Conservation (phyloP, 2,113 vertebrate genomes). For the Castor canadensis region DNA sequence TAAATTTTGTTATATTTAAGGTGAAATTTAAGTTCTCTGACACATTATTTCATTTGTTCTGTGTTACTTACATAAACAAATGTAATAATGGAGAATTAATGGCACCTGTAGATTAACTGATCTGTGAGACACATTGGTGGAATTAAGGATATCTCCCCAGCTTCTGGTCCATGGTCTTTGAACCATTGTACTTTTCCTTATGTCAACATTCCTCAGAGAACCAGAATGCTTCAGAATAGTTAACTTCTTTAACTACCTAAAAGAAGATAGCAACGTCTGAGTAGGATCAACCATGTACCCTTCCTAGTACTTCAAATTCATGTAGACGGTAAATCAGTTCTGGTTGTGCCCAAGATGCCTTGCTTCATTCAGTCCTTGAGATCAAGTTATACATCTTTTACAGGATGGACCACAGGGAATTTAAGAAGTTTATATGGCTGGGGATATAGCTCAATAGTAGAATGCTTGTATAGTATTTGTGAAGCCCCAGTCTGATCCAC, state of each 20-base stretch:
- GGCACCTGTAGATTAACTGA: background rate
- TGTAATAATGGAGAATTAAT: constrained; percentile 21
- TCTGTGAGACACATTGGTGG: background rate
- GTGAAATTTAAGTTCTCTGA: constrained; percentile 1
- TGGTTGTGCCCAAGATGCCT: background rate
- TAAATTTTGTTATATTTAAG: constrained; percentile 34
- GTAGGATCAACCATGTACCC: background rate
- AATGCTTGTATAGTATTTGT: background rate
- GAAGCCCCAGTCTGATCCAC: no score
- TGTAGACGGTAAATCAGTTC: background rate
- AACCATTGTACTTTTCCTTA: background rate
- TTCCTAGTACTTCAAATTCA: background rate
- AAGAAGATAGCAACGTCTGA: background rate
- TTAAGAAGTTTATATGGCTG: background rate
- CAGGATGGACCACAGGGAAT: background rate
- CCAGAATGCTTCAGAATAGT: background rate
- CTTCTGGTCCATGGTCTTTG: constrained; percentile 6
- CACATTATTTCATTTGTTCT: constrained; percentile 3
- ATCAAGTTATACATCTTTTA: background rate
- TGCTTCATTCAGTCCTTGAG: background rate
- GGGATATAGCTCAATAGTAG: no score
- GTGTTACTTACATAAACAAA: background rate
- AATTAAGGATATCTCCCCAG: background rate
- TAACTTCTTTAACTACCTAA: background rate
- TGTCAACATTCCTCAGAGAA: background rate